Evolutionary conservation across 2,113 vertebrate species (phyloP), one percentile per base, ranked within the genome.

Genomic region (Seriola rivoliana): DNA sequence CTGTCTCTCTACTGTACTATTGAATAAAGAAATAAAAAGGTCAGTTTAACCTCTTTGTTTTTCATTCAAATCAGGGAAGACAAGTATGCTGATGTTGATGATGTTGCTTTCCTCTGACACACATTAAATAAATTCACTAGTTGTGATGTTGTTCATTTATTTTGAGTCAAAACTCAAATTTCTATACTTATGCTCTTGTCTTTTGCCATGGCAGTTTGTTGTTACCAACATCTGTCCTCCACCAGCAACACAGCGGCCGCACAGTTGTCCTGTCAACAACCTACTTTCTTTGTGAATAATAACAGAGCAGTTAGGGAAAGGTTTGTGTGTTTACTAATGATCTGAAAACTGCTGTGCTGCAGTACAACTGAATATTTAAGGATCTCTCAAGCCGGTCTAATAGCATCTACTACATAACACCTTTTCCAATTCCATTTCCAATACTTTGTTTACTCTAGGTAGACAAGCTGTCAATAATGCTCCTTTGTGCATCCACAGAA

Each of bases 141-240:
- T 5, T 48, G 40, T 19, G 19, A n/a, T 52, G 50, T 9, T 9
- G 8, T 52, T n/a, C 11, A 75, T 44, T 40, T 60, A 64, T 42
- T 54, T 64, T 3, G 21, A 25, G 19, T 32, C 29, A 8, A 36
- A 80, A 63, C 52, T 32, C 25, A 70, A 38, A 69, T 40, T 32
- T 40, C 13, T 42, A 3, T 8, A 42, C 3, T 23, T 10, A 52
- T 34, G 14, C 32, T 23, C 58, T n/a, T 4, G 14, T 40, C 4
- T 3, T 52, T 19, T 4, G 1, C 16, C 54, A 13, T 4, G 50
- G 23, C 23, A 10, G 17, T 60, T 50, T 65, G 71, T 50, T 46
- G 55, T 50, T 38, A 4, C 29, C 23, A 50, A 66, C 77, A 80
- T 64, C 66, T 68, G 71, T 67, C 72, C 36, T 76, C 52, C 12